These are phyloP conservation scores for Papilio polyxenes DNA, from an alignment of 1,140 invertebrate genomes.

Conservation along the genomic window DNA sequence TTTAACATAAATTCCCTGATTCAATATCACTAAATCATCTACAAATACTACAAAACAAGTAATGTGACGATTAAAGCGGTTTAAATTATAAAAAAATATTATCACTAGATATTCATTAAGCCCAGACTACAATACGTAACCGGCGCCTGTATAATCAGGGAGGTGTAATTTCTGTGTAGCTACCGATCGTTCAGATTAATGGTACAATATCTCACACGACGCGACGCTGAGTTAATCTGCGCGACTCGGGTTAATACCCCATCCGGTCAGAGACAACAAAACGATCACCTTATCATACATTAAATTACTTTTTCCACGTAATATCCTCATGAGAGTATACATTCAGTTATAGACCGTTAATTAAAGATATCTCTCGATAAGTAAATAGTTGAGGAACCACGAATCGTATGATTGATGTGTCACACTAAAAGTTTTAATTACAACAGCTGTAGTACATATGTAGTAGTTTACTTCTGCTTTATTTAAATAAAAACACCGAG, in stretches of 20 bases:
- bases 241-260: constrained; percentile 10
- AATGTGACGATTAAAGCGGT: neutral
- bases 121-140: constrained; percentile 24
- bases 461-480: too few species aligned
- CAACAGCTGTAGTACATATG: too few species aligned
- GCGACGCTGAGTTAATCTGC: constrained; percentile 38
- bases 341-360: neutral
- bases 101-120: constrained; percentile 12
- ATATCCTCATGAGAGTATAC: neutral
- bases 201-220: constrained; percentile 51
- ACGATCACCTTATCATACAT: constrained; percentile 1
- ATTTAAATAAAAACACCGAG: too few species aligned
- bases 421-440: too few species aligned
- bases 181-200: constrained; percentile 50
- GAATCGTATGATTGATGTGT: too few species aligned
- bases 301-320: neutral
- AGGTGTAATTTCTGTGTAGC: constrained; percentile 29
- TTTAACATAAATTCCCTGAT: neutral
- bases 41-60: neutral
- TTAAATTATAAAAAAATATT: neutral
- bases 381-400: neutral
- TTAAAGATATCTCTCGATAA: neutral
- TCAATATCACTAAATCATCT: neutral
- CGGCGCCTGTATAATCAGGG: constrained; percentile 25
- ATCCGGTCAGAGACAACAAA: constrained; percentile 23